Evolutionary conservation across 2,797 vertebrate species (phyloP), one percentile per base, ranked within the genome.

Genomic region (Girardinus metallicus): DNA sequence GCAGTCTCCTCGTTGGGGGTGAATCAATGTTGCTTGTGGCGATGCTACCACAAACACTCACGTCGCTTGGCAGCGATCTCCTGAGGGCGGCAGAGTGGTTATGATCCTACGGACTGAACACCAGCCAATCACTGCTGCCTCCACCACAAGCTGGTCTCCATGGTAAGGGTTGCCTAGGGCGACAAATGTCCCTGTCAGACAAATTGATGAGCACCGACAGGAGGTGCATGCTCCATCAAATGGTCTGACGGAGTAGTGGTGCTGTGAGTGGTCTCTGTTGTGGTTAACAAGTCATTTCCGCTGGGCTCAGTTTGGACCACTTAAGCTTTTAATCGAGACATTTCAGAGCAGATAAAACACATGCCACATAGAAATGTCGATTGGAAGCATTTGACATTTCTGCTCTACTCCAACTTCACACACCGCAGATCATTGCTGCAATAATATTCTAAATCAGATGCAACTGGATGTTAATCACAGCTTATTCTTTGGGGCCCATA

Each of bases 161-260:
- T 85, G 87, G 85, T 80, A 87, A 90, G 74, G 86, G 90, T 92
- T 89, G 90, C 91, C 90, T 23, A 26, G 73, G 87, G 91, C 79
- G 78, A 93, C 87, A 84, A 83, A 62, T 75, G 78, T 66, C 74
- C 83, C 88, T 75, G 81, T 88, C 87, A 89, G 81, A 82, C 82
- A 55, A 81, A 15, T 41, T 81, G 88, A 90, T 72, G 80, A 89
- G 80, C 85, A 80, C 74, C 39, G 34, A 81, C 66, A 53, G 79
- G 80, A 84, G 70, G 79, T 60, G 57, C 34, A 43, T 26, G 43
- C 60, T 78, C 82, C 43, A n/a, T 83, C 85, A 89, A 23, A 71
- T 31, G 85, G 43, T 47, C 41, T 1, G 4, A 72, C 1, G 31
- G 18, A 70, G 47, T n/a, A 70, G 73, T 57, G 60, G 6, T 49